These are phyloP conservation scores for Microcaecilia unicolor DNA, from an alignment of 2,797 vertebrate genomes.

Conservation along the genomic window DNA sequence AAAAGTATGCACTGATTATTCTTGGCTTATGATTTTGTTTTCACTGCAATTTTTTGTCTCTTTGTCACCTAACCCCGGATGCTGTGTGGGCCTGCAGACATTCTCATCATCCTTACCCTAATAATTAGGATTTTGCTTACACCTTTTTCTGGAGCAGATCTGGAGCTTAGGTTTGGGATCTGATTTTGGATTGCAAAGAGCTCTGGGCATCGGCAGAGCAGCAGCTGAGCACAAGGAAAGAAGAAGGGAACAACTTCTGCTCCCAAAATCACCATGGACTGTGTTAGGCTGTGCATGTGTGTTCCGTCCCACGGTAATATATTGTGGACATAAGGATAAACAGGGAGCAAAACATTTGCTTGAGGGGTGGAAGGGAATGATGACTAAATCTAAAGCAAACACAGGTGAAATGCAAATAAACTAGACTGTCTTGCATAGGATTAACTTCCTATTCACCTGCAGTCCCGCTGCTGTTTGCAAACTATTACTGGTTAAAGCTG, in stretches of 20 bases:
- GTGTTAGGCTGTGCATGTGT: neutral
- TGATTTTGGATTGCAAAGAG: constrained; percentile 4
- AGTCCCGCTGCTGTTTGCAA: rapidly evolving
- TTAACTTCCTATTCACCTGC: neutral
- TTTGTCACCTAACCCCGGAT: too few relatives aligned
- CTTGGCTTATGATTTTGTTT: too few relatives aligned
- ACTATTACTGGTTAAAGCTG: too few relatives aligned
- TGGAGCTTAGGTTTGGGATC: too few relatives aligned
- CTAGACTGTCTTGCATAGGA: neutral
- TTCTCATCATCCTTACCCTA: too few relatives aligned
- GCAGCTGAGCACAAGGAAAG: constrained; percentile 8
- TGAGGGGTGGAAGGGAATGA: neutral
- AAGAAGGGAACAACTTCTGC: constrained; percentile 26
- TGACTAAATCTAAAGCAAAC: neutral
- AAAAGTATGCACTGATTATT: too few relatives aligned
- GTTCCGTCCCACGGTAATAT: neutral
- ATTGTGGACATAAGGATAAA: neutral
- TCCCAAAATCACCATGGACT: constrained; percentile 30
- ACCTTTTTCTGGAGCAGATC: too few relatives aligned
- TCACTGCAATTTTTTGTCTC: too few relatives aligned
- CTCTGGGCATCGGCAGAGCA: neutral
- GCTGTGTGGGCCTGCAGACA: too few relatives aligned
- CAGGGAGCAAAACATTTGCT: neutral
- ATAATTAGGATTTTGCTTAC: too few relatives aligned
- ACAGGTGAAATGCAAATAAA: neutral